Percentiles rank a stretch among this genome's conserved stretches.
phyloP scores from a whole-genome alignment of 2,888 invertebrate genomes.

The Odontocerum albicorne region DNA sequence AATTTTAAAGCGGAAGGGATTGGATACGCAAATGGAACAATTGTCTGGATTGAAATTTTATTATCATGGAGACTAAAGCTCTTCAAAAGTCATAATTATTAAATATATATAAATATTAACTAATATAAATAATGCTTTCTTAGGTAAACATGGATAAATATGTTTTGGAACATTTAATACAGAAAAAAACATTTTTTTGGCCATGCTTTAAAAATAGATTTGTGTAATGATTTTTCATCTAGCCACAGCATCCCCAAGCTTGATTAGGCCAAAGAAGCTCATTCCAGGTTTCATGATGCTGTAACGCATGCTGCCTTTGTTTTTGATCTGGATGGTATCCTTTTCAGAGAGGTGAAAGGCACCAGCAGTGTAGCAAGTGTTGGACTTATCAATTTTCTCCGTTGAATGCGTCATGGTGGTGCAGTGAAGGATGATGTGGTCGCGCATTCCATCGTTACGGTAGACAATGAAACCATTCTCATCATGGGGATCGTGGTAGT shows the following conservation, averaged over 20 bases:
- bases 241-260: conserved; percentile 58
- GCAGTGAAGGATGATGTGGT: conserved; percentile 70
- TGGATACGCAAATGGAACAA: too few relatives aligned
- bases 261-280: conserved; percentile 82
- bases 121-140: too few relatives aligned
- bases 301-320: conserved; percentile 68
- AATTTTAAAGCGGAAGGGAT: too few relatives aligned
- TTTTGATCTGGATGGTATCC: conserved; percentile 69
- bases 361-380: conserved; percentile 75
- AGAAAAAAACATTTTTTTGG: too few relatives aligned
- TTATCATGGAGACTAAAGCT: too few relatives aligned
- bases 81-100: too few relatives aligned
- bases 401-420: conserved; percentile 65
- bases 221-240: too few relatives aligned
- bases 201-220: too few relatives aligned
- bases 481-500: conserved; percentile 77
- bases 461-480: conserved; percentile 74
- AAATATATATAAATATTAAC: too few relatives aligned
- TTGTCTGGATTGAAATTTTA: too few relatives aligned
- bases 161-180: too few relatives aligned
- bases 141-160: too few relatives aligned
- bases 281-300: conserved; percentile 73
- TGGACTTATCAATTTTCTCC: conserved; percentile 60
- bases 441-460: conserved; percentile 58
- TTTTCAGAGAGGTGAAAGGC: conserved; percentile 64